phyloP scores from a whole-genome alignment of 2,888 invertebrate genomes.

The Plebejus argus region DNA sequence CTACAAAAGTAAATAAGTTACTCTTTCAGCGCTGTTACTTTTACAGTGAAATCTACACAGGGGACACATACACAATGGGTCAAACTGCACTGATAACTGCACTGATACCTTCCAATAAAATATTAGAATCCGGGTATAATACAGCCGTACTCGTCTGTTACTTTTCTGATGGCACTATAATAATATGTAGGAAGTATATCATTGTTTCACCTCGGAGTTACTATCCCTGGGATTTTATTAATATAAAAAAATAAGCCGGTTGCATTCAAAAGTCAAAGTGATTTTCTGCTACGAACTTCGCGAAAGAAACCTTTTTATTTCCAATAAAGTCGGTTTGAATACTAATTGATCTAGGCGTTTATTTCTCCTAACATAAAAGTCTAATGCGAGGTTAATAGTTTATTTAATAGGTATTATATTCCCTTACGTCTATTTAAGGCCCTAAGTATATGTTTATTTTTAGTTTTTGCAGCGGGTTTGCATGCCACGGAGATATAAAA shows the following conservation, averaged over 20 bases:
- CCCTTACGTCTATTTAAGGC: slow-evolving; percentile 10
- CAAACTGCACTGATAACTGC: too few relatives aligned
- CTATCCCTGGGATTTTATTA: slow-evolving; percentile 43
- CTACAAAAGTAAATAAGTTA: too few relatives aligned
- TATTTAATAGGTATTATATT: slow-evolving; percentile 33
- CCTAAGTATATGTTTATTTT: slow-evolving; percentile 29
- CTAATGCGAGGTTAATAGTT: slow-evolving; percentile 34
- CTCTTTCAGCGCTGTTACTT: too few relatives aligned
- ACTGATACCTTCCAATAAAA: too few relatives aligned
- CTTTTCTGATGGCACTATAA: slow-evolving; percentile 47
- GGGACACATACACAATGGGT: background rate
- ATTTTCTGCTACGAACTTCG: background rate
- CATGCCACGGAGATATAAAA: slow-evolving; percentile 23
- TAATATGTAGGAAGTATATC: slow-evolving; percentile 46
- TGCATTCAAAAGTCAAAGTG: slow-evolving; percentile 29
- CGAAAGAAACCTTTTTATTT: slow-evolving; percentile 10
- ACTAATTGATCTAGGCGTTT: background rate
- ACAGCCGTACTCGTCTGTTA: slow-evolving; percentile 42
- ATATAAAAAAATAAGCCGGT: slow-evolving; percentile 41
- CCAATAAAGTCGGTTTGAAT: background rate
- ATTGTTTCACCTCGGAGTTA: slow-evolving; percentile 40
- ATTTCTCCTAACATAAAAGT: slow-evolving; percentile 25
- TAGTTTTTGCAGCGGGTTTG: slow-evolving; percentile 32
- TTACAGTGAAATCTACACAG: too few relatives aligned
- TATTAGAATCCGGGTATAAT: too few relatives aligned